Evolutionary conservation across 2,113 vertebrate genomes (phyloP).

Genomic region (Mirza zaza): DNA sequence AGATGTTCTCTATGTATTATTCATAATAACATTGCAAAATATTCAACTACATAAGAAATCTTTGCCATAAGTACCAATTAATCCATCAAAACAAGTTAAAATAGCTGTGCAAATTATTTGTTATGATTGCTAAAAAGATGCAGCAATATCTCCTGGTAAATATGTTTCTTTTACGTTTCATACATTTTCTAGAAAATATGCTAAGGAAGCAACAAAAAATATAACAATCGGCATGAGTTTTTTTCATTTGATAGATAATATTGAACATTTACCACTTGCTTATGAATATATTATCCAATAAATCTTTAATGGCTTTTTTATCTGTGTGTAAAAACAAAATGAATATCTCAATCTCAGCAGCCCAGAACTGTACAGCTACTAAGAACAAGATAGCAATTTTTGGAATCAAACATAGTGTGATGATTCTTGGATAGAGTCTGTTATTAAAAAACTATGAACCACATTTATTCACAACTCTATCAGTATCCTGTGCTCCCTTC

Average conservation of each 20-base stretch:
- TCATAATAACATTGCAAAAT: conserved; percentile 25
- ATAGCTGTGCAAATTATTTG: conserved; percentile 17
- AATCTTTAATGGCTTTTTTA: conserved; percentile 52
- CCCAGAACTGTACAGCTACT: background rate
- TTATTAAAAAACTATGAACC: background rate
- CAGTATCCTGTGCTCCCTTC: background rate
- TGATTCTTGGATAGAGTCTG: background rate
- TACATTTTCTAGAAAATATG: conserved; percentile 52
- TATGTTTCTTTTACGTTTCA: conserved; percentile 58
- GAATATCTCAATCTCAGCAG: background rate
- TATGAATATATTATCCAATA: conserved; percentile 67
- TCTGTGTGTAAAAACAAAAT: conserved; percentile 58
- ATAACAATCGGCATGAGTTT: conserved; percentile 48
- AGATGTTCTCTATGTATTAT: background rate
- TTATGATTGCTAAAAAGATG: conserved; percentile 28
- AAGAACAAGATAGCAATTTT: background rate
- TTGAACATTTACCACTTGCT: conserved; percentile 21
- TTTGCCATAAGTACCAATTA: conserved; percentile 55
- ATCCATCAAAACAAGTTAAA: conserved; percentile 62
- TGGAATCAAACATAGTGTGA: background rate
- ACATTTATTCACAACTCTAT: background rate
- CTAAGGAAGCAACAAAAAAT: conserved; percentile 40
- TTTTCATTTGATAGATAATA: conserved; percentile 49
- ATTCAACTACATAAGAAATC: conserved; percentile 33
- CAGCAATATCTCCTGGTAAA: conserved; percentile 32